Base-by-base conservation (phyloP, 2,113 vertebrate species). In the Lasiurus borealis region DNA sequence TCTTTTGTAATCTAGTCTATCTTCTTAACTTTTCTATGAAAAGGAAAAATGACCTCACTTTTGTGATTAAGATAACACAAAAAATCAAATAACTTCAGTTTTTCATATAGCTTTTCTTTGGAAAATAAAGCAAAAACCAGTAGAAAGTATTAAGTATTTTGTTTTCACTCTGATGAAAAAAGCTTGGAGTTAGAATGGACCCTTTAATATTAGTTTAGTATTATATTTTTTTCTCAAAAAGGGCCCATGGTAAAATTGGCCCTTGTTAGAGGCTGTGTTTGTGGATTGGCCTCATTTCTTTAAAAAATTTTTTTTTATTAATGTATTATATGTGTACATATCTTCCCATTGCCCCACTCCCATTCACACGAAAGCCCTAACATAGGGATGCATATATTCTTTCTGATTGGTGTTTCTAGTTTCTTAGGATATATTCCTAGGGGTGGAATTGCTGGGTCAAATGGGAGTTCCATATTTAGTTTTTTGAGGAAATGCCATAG, bases 11-110 rank as follows among this genome's bases (percentile, higher is more conserved):
- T 50, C 76, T 68, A 13, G 18, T 71, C 36, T 88, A n/a, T 64
- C 16, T 85, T 89, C 52, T 85, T 75, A 78, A n/a, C 85, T 93
- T 89, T 95, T 44, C 54, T 44, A 18, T 71, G 18, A 19, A 82
- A 54, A 83, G 40, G 50, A 68, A 77, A 48, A 27, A 25, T 85
- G 27, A 15, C 27, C 46, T 36, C 77, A 36, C n/a, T 82, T 94
- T 85, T 92, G 29, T 73, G 50, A 9, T 81, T 68, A 78, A 25
- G 54, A 50, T 91, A 15, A 66, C 40, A 77, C 11, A 31, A 77
- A 69, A 90, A 57, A 83, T 80, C 23, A 88, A 57, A 29, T 81
- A 31, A 75, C 23, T 82, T 76, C 62, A 62, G 31, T 23, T 85
- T 23, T 59, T 4, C 5, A 27, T 29, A 9, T 71, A 46, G 68